These are phyloP conservation scores for Strigamia crassipes DNA, from an alignment of 2,888 invertebrate species.

Conservation along the genomic window DNA sequence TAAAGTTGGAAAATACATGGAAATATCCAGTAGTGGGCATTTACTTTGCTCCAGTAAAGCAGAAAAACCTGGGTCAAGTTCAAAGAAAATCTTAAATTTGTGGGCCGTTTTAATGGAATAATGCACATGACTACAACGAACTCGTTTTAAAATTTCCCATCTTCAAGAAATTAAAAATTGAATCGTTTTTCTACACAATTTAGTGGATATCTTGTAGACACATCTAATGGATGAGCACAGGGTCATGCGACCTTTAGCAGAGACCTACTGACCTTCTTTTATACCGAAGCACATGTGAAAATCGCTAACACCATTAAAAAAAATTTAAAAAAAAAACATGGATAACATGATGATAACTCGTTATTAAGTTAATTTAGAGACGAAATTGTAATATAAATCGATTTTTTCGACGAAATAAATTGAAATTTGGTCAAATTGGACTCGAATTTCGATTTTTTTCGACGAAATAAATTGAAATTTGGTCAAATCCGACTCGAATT, in stretches of 20 bases:
- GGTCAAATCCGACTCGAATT: too few species aligned
- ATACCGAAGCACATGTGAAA: not conserved
- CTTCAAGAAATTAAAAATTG: too few species aligned
- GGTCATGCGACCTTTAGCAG: conserved; percentile 10
- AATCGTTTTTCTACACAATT: not conserved
- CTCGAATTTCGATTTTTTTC: too few species aligned
- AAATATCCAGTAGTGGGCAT: not conserved
- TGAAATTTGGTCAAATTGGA: too few species aligned
- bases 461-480: too few species aligned
- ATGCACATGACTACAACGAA: not conserved
- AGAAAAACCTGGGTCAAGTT: not conserved
- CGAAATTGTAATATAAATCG: too few species aligned
- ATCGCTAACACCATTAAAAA: not conserved
- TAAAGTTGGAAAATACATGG: not conserved
- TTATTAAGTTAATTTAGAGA: too few species aligned
- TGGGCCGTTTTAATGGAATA: not conserved
- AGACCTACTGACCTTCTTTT: not conserved
- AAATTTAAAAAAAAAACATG: not conserved
- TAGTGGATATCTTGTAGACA: not conserved
- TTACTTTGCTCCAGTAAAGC: conserved; percentile 1
- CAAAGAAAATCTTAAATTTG: not conserved
- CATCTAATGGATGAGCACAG: not conserved
- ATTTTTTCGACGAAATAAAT: too few species aligned
- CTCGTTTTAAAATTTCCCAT: not conserved
- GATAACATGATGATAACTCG: too few species aligned